Evolutionary conservation across 2,797 vertebrate species (phyloP).

Genomic region (Meriones psammophilus): DNA sequence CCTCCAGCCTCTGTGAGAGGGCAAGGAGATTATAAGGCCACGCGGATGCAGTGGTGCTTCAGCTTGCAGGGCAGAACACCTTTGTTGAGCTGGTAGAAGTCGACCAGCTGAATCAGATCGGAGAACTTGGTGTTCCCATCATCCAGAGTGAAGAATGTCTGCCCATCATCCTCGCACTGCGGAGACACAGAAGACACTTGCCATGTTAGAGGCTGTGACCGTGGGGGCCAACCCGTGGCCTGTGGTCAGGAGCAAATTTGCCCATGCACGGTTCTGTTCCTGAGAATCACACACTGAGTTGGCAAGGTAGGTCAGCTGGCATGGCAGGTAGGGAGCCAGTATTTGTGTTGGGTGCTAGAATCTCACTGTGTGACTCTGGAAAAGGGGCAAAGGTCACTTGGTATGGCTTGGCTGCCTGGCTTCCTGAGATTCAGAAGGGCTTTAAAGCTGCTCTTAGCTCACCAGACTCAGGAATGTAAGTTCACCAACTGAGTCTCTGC

Average conservation of each 20-base stretch:
- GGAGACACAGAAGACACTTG: constrained; percentile 73
- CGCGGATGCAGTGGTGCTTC: constrained; percentile 98
- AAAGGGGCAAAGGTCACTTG: neutral
- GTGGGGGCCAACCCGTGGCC: rapidly evolving
- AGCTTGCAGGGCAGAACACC: constrained; percentile 98
- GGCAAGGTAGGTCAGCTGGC: neutral
- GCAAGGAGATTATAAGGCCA: constrained; percentile 96
- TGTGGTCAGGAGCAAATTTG: too few relatives aligned
- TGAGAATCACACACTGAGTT: neutral
- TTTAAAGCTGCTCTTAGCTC: neutral
- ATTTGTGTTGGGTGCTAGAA: too few relatives aligned
- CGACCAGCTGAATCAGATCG: constrained; percentile 98
- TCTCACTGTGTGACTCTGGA: too few relatives aligned
- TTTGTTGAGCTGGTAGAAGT: constrained; percentile 99
- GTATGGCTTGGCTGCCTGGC: neutral
- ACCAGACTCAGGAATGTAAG: neutral
- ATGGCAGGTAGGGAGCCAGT: rapidly evolving
- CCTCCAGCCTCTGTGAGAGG: constrained; percentile 79
- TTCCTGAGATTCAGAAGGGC: rapidly evolving
- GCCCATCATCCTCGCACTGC: constrained; percentile 97
- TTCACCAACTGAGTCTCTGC: neutral
- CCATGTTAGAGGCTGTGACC: constrained; percentile 26
- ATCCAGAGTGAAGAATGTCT: constrained; percentile 98
- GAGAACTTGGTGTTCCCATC: constrained; percentile 99
- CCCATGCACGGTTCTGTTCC: neutral